These are phyloP conservation scores for Lagopus muta DNA, from an alignment of 2,113 vertebrate species.

Conservation along the genomic window DNA sequence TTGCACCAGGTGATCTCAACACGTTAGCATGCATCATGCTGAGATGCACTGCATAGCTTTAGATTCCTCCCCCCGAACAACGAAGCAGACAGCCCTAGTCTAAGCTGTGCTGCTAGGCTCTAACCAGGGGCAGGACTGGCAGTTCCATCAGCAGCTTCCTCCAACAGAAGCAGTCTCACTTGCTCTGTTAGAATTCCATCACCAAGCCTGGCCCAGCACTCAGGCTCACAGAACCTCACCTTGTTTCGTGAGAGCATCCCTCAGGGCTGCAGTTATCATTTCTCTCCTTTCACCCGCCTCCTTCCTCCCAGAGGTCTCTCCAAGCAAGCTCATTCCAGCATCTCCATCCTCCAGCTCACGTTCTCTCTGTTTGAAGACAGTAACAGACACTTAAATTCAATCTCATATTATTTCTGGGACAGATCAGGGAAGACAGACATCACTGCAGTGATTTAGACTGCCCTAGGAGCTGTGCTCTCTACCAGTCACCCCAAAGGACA, in stretches of 20 bases:
- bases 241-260: slow-evolving; percentile 90
- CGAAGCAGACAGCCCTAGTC: neutral
- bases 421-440: neutral
- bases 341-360: slow-evolving; percentile 30
- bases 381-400: neutral
- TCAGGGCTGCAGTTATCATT: slow-evolving; percentile 92
- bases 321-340: slow-evolving; percentile 57
- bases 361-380: slow-evolving; percentile 77
- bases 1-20: neutral
- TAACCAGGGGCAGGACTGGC: accelerated
- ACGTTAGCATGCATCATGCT: accelerated
- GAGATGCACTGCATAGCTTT: neutral
- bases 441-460: too few species aligned
- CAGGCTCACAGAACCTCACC: slow-evolving; percentile 72
- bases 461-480: neutral
- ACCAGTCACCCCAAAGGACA: neutral
- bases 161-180: accelerated
- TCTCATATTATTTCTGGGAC: neutral
- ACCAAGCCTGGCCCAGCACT: neutral
- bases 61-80: neutral
- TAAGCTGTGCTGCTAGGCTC: neutral
- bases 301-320: slow-evolving; percentile 45
- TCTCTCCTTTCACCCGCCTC: slow-evolving; percentile 81
- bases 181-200: neutral
- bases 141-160: neutral